Percentiles rank a stretch among this genome's conserved stretches.
These are phyloP conservation scores for Peribatodes rhomboidaria DNA, from an alignment of 2,888 invertebrate species.

Conservation along the genomic window DNA sequence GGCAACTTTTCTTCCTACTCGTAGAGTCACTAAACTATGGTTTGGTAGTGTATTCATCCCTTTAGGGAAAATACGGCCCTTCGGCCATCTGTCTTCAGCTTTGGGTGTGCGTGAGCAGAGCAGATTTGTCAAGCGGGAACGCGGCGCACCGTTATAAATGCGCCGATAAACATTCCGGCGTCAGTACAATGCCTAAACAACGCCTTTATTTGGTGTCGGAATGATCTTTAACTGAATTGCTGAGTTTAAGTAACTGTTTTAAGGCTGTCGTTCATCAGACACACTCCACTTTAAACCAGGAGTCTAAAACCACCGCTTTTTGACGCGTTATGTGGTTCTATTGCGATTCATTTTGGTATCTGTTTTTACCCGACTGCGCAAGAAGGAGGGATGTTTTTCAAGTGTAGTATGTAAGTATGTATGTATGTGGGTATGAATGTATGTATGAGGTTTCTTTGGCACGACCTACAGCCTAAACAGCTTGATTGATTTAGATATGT, in stretches of 20 bases:
- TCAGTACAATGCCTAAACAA: conserved; percentile 43
- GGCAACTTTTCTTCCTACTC: background rate
- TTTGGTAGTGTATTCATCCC: conserved; percentile 13
- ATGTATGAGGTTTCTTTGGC: no score
- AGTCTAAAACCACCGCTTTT: no score
- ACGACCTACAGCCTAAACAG: no score
- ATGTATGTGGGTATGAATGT: no score
- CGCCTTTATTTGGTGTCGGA: conserved; percentile 43
- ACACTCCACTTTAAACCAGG: background rate
- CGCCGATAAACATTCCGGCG: conserved; percentile 52
- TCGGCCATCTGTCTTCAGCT: conserved; percentile 41
- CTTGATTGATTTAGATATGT: no score
- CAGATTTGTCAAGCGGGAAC: conserved; percentile 63
- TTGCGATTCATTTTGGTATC: no score
- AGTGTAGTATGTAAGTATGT: no score
- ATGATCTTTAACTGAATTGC: conserved; percentile 33
- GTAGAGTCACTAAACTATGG: conserved; percentile 13
- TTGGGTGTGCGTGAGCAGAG: conserved; percentile 48
- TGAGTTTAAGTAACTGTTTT: background rate
- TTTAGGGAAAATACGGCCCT: conserved; percentile 19
- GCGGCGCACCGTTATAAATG: conserved; percentile 56
- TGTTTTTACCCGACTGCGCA: no score
- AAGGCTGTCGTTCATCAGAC: background rate
- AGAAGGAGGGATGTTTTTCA: no score
- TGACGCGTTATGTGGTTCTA: no score